Evolutionary conservation across 2,797 vertebrate species (phyloP).

Genomic region (Sebastes iracundus): DNA sequence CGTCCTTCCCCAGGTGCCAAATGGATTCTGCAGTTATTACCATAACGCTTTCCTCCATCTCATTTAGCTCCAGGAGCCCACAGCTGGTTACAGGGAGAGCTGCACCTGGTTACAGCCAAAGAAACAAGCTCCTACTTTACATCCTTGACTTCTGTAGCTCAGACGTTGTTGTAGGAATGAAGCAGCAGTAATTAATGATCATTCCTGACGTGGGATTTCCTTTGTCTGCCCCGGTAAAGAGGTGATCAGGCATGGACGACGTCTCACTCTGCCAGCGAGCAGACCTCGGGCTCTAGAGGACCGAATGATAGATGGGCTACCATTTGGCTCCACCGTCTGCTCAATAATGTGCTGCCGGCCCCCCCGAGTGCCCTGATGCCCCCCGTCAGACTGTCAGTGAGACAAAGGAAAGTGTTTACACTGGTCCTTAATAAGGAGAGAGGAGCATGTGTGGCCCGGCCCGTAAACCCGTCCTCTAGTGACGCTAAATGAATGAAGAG

Average conservation of each 20-base stretch:
- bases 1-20: slow-evolving; percentile 60
- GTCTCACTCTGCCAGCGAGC: neutral
- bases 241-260: slow-evolving; percentile 2
- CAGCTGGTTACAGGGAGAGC: slow-evolving; percentile 62
- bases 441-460: slow-evolving; percentile 61
- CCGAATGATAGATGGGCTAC: slow-evolving; percentile 41
- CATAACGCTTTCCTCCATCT: slow-evolving; percentile 53
- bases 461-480: slow-evolving; percentile 24
- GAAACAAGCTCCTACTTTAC: neutral
- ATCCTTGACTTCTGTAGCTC: neutral
- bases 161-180: neutral
- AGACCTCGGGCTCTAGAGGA: neutral
- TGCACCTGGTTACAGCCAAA: slow-evolving; percentile 48
- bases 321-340: slow-evolving; percentile 56
- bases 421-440: slow-evolving; percentile 53
- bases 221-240: slow-evolving; percentile 5
- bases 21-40: slow-evolving; percentile 68
- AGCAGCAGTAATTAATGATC: neutral
- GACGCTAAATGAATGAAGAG: slow-evolving; percentile 51
- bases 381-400: slow-evolving; percentile 35
- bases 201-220: neutral
- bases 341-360: slow-evolving; percentile 44
- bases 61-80: slow-evolving; percentile 60
- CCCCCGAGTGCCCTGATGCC: neutral
- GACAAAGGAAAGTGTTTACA: slow-evolving; percentile 75